Evolutionary conservation across 2,888 invertebrate species (phyloP), one percentile per base, ranked within the genome.

Genomic region (Caenorhabditis becei): DNA sequence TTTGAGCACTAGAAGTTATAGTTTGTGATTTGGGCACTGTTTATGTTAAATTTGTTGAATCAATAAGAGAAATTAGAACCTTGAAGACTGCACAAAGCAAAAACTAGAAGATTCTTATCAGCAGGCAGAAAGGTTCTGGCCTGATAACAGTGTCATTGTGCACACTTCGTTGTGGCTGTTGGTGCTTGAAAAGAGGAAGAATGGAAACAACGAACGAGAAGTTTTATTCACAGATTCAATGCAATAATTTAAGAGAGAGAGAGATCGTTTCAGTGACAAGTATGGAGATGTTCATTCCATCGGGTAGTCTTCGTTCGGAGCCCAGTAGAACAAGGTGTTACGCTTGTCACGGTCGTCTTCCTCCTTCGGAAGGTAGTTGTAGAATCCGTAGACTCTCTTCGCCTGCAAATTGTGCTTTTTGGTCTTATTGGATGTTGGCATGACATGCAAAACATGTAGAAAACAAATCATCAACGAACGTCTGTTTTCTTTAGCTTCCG

Each of bases 361-460:
- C 28, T 66, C 78, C 28, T 81, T 78, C 28, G 84, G 84, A 16
- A 84, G 66, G 69, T 84, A 80, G 62, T 84, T 82, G 78, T 82
- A 84, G 53, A 84, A 75, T n/a, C 84, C 82, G 56, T 84, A 84
- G 71, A 82, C 78, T 66, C 82, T 65, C 32, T 84, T 84, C 18
- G 61, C 69, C 84, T 84, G 70, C 47, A 83, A 80, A 16, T 14
- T n/a, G 16, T 10, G 41, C 2, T 62, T 59, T 59, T 59, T 18
- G 37, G 8, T 11, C 11, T 61, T 61, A n/a, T 49, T 32, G 32
- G 32, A 4, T 7, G 32, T 32, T 7, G 4, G 10, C 4, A 32
- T 32, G 2, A 41, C 41, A 14, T 41, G 41, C 7, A 32, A 7
- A 32, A 32, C 32, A 32, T 7, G 14, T 2, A 14, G 14, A 41